Evolutionary conservation across 2,797 vertebrate genomes (phyloP).

Genomic region (Lutjanus campechanus): DNA sequence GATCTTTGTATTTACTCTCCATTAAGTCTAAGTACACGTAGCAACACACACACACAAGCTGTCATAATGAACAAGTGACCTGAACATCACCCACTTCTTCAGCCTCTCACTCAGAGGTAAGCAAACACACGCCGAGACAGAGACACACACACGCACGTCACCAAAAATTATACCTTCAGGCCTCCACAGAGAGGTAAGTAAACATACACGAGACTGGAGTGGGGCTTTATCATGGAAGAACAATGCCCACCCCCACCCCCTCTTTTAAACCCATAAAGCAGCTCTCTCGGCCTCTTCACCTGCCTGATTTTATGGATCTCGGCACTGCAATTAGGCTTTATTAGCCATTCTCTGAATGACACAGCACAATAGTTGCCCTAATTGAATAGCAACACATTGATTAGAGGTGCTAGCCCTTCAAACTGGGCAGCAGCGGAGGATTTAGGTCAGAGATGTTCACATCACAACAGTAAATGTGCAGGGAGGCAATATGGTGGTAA

Average conservation of each 20-base stretch:
- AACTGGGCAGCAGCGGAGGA: slow-evolving; percentile 21
- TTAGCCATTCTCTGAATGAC: slow-evolving; percentile 79
- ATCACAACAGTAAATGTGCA: slow-evolving; percentile 19
- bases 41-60: slow-evolving; percentile 50
- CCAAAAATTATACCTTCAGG: slow-evolving; percentile 60
- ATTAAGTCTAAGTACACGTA: slow-evolving; percentile 84
- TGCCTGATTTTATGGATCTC: slow-evolving; percentile 82
- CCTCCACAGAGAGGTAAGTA: slow-evolving; percentile 50
- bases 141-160: slow-evolving; percentile 51
- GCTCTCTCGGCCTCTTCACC: slow-evolving; percentile 73
- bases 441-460: slow-evolving; percentile 33
- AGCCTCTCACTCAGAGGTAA: slow-evolving; percentile 74
- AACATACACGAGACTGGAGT: slow-evolving; percentile 49
- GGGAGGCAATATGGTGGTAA: not conserved
- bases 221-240: slow-evolving; percentile 78
- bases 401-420: slow-evolving; percentile 67
- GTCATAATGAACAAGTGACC: slow-evolving; percentile 75
- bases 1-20: slow-evolving; percentile 90
- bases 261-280: slow-evolving; percentile 75
- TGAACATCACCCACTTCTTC: slow-evolving; percentile 68
- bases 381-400: slow-evolving; percentile 81
- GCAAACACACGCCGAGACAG: slow-evolving; percentile 71
- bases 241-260: slow-evolving; percentile 65
- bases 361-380: slow-evolving; percentile 73
- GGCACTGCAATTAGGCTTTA: slow-evolving; percentile 83